Conservation (phyloP, 1,140 invertebrate species). For the Aradophagus sp. region DNA sequence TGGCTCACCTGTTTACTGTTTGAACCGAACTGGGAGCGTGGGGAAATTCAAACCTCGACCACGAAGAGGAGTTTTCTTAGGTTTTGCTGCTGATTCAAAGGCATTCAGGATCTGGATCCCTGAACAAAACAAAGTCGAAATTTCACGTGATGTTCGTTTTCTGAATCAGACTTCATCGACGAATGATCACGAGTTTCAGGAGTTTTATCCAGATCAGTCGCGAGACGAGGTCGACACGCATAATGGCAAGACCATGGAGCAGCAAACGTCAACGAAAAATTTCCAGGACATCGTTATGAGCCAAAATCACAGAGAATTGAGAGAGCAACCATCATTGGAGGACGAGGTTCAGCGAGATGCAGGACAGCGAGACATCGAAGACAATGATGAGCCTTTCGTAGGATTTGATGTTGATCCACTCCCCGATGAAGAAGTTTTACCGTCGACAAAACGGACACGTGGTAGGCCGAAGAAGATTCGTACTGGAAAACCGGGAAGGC, state of each 20-base stretch:
- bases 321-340: too few species aligned
- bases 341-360: too few species aligned
- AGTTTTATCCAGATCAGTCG: neutral
- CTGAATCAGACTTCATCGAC: neutral
- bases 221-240: neutral
- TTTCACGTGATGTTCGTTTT: slow-evolving; percentile 19
- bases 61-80: slow-evolving; percentile 44
- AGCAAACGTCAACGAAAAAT: too few species aligned
- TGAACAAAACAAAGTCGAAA: slow-evolving; percentile 25
- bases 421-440: neutral
- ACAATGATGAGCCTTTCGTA: neutral
- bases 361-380: neutral
- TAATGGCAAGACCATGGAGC: too few species aligned
- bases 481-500: slow-evolving; percentile 12
- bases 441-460: slow-evolving; percentile 5
- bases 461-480: slow-evolving; percentile 16
- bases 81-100: slow-evolving; percentile 22
- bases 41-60: slow-evolving; percentile 49
- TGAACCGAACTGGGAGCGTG: slow-evolving; percentile 18
- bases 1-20: slow-evolving; percentile 29
- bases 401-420: neutral
- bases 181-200: neutral
- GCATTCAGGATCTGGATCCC: slow-evolving; percentile 22
- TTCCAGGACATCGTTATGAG: too few species aligned
- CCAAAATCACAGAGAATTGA: too few species aligned